Conservation (phyloP, 2,888 invertebrate genomes). For the Phytoseiulus persimilis region DNA sequence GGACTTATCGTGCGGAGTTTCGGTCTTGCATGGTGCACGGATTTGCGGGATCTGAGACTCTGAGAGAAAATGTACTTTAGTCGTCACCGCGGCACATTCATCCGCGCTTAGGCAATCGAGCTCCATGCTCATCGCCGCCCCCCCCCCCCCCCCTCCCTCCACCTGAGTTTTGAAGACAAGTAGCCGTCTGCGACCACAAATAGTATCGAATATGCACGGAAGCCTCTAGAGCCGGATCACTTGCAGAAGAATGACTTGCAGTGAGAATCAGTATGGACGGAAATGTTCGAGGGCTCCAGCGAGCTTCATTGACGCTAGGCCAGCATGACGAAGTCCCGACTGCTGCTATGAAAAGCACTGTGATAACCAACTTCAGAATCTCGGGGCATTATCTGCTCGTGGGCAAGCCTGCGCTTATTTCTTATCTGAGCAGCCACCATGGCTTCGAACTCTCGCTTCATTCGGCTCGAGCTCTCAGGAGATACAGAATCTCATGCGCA, state of each 20-base stretch:
- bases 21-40: neutral
- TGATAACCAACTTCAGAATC: neutral
- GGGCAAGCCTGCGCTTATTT: neutral
- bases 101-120: neutral
- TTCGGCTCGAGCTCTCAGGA: too few species aligned
- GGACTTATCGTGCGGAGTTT: neutral
- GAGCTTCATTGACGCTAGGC: neutral
- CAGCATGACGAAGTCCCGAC: neutral
- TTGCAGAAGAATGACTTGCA: neutral
- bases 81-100: too few species aligned
- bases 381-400: neutral
- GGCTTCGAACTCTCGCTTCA: too few species aligned
- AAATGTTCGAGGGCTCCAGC: neutral
- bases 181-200: slow-evolving; percentile 5
- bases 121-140: neutral
- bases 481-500: too few species aligned
- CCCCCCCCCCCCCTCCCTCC: neutral
- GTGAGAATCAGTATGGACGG: neutral
- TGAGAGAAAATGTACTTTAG: neutral
- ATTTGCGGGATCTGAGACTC: neutral
- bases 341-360: neutral
- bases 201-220: neutral
- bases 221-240: neutral
- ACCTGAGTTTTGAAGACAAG: neutral
- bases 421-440: too few species aligned